A percentile compares a stretch with the other conserved stretches of the same genome.
These are phyloP conservation scores for Elysia crispata DNA, from an alignment of 2,888 invertebrate genomes.

Conservation along the genomic window DNA sequence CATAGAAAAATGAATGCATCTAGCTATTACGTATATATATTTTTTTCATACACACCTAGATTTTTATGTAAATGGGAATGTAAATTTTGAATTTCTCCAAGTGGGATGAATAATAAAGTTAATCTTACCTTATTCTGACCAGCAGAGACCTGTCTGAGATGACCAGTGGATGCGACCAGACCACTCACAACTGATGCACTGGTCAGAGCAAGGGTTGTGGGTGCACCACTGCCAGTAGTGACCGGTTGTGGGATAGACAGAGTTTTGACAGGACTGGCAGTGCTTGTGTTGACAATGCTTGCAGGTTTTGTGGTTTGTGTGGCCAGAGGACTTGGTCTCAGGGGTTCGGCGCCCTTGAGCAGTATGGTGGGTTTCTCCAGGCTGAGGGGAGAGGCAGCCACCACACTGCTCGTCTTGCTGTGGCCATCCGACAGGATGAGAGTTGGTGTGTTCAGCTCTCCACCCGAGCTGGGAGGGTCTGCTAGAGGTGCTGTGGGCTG, in stretches of 20 bases:
- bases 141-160: too few species aligned
- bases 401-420: background rate
- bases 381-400: background rate
- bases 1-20: too few species aligned
- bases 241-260: conserved; percentile 14
- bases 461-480: conserved; percentile 55
- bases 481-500: conserved; percentile 59
- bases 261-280: background rate
- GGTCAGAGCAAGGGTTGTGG: background rate
- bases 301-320: background rate
- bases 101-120: too few species aligned
- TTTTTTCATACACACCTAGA: too few species aligned
- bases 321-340: conserved; percentile 41
- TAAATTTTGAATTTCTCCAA: too few species aligned
- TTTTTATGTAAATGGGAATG: too few species aligned
- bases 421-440: conserved; percentile 44
- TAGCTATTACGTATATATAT: too few species aligned
- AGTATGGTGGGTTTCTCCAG: too few species aligned
- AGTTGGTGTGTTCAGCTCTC: conserved; percentile 68
- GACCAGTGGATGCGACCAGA: too few species aligned
- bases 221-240: background rate
- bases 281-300: background rate
- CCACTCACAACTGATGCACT: too few species aligned
- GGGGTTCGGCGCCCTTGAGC: conserved; percentile 27
- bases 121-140: too few species aligned